Conservation (phyloP, 2,888 invertebrate species). For the Thymelicus lineola region DNA sequence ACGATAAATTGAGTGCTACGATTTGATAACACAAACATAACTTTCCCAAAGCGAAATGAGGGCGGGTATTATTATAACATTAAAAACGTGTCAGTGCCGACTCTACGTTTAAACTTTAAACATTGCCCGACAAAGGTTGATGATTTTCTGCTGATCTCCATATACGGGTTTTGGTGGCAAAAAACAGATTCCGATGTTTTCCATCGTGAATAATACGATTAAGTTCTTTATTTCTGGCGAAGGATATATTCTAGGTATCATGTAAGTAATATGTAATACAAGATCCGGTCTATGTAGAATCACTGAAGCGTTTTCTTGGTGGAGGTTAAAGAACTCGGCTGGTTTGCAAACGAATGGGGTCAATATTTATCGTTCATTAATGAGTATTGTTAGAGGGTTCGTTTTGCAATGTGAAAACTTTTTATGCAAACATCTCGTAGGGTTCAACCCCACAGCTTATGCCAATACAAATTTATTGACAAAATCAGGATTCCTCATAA, state of each 20-base stretch:
- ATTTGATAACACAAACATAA: too few relatives aligned
- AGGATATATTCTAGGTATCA: constrained; percentile 16
- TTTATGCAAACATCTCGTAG: background rate
- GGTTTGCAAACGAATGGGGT: constrained; percentile 53
- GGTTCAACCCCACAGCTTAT: too few relatives aligned
- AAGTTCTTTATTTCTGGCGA: constrained; percentile 29
- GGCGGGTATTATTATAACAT: too few relatives aligned
- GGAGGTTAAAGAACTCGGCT: constrained; percentile 60
- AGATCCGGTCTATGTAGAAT: constrained; percentile 39
- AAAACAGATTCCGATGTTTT: constrained; percentile 9
- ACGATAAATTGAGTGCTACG: too few relatives aligned
- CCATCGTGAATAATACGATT: constrained; percentile 10
- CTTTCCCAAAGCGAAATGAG: too few relatives aligned
- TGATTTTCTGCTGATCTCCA: background rate
- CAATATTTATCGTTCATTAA: constrained; percentile 44
- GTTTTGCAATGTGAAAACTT: constrained; percentile 3
- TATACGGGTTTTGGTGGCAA: constrained; percentile 2
- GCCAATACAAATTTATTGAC: too few relatives aligned
- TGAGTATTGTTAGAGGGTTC: constrained; percentile 25
- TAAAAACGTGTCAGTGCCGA: too few relatives aligned
- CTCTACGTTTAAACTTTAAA: background rate
- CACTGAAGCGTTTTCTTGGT: constrained; percentile 54
- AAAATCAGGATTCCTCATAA: too few relatives aligned
- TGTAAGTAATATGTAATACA: constrained; percentile 27
- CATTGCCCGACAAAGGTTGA: constrained; percentile 3